Evolutionary conservation across 2,888 invertebrate genomes (phyloP).

Genomic region (Zaprionus bogoriensis): DNA sequence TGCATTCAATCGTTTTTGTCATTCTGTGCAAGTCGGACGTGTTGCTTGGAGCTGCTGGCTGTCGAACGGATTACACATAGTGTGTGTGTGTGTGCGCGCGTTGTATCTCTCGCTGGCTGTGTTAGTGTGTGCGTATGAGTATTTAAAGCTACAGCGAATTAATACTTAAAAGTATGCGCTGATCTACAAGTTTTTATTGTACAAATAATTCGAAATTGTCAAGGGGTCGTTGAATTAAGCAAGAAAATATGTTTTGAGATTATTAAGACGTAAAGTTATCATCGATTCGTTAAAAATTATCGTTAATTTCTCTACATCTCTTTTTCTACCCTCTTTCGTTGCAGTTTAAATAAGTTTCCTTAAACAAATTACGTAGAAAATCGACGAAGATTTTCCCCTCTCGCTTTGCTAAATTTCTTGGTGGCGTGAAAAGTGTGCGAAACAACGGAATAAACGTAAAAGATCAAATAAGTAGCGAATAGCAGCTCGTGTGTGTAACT

Average conservation of each 20-base stretch:
- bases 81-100: conserved; percentile 41
- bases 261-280: conserved; percentile 29
- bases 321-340: conserved; percentile 62
- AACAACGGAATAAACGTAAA: conserved; percentile 6
- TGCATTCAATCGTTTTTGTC: conserved; percentile 66
- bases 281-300: conserved; percentile 29
- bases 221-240: conserved; percentile 8
- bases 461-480: conserved; percentile 40
- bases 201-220: conserved; percentile 9
- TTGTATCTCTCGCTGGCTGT: conserved; percentile 54
- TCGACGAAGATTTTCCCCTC: conserved; percentile 54
- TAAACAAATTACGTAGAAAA: conserved; percentile 51
- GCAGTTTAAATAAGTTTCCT: conserved; percentile 68
- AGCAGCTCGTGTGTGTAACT: conserved; percentile 47
- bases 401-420: conserved; percentile 60
- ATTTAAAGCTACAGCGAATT: conserved; percentile 34
- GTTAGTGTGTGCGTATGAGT: conserved; percentile 36
- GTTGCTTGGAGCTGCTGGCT: conserved; percentile 58
- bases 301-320: conserved; percentile 42
- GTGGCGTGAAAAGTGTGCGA: conserved; percentile 47
- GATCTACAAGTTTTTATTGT: conserved; percentile 34
- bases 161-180: conserved; percentile 41
- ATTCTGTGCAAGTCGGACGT: conserved; percentile 69
- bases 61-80: conserved; percentile 52
- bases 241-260: conserved; percentile 14